A percentile compares a stretch with the other conserved stretches of the same genome.
These are phyloP conservation scores for Salvelinus namaycush DNA, from an alignment of 2,113 vertebrate genomes.

Conservation along the genomic window DNA sequence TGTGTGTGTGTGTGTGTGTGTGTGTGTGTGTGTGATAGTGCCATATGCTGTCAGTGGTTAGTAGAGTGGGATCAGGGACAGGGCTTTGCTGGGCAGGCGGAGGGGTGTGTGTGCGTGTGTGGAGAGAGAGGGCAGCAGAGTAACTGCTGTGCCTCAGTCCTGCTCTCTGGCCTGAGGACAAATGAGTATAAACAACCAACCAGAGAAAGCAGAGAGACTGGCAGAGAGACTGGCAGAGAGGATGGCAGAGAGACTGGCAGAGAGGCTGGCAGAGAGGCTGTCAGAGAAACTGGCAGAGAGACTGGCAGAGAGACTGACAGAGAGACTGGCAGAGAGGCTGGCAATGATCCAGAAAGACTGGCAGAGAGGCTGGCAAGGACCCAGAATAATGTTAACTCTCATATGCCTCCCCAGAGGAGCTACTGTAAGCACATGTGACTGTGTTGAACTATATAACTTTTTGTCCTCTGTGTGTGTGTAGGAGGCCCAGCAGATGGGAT, in stretches of 20 bases:
- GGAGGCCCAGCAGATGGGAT: conserved; percentile 91
- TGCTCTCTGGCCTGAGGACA: conserved; percentile 62
- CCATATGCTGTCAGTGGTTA: conserved; percentile 22
- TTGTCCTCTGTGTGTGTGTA: conserved; percentile 51
- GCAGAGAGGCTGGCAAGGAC: neutral
- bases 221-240: too few species aligned
- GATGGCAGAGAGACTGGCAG: too few species aligned
- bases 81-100: conserved; percentile 39
- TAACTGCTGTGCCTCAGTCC: conserved; percentile 48
- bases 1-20: neutral
- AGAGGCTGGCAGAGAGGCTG: too few species aligned
- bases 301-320: too few species aligned
- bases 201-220: conserved; percentile 19
- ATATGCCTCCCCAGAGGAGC: neutral
- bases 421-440: neutral
- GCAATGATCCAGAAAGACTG: too few species aligned
- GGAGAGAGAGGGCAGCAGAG: conserved; percentile 19
- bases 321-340: too few species aligned
- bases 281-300: too few species aligned
- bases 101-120: conserved; percentile 30
- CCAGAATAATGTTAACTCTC: conserved; percentile 58
- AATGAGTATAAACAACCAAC: conserved; percentile 71
- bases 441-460: neutral
- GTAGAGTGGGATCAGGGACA: conserved; percentile 47
- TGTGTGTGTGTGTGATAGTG: conserved; percentile 21